Evolutionary conservation across 2,888 invertebrate genomes (phyloP).

Genomic region (Merodon equestris): DNA sequence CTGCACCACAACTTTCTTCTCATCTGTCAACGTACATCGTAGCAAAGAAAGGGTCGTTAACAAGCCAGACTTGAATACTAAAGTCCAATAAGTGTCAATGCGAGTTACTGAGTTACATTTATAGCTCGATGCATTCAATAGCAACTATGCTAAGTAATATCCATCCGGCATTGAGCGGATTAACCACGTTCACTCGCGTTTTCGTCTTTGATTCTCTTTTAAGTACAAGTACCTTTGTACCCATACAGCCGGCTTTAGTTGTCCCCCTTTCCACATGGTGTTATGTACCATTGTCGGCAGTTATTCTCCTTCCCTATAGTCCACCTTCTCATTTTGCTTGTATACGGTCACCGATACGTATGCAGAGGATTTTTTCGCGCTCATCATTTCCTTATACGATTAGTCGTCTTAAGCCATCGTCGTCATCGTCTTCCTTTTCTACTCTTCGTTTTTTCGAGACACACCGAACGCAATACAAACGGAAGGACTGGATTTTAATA

Average conservation of each 20-base stretch:
- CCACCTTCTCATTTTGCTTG: slow-evolving; percentile 17
- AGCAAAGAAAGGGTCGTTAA: too few species aligned
- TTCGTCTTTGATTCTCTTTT: slow-evolving; percentile 45
- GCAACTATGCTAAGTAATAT: slow-evolving; percentile 46
- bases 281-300: background rate
- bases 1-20: too few species aligned
- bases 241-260: slow-evolving; percentile 37
- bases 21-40: too few species aligned
- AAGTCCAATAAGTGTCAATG: too few species aligned
- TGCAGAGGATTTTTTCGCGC: slow-evolving; percentile 41
- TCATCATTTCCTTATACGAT: slow-evolving; percentile 61
- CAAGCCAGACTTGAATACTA: too few species aligned
- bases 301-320: background rate
- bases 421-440: background rate
- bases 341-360: background rate
- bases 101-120: too few species aligned
- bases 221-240: slow-evolving; percentile 20
- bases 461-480: slow-evolving; percentile 13
- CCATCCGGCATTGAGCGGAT: slow-evolving; percentile 60
- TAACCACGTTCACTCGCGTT: slow-evolving; percentile 52
- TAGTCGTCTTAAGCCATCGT: slow-evolving; percentile 53
- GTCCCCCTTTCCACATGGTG: background rate
- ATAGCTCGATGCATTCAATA: slow-evolving; percentile 5
- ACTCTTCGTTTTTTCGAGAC: too few species aligned
- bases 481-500: slow-evolving; percentile 52